Conservation (phyloP, 2,113 vertebrate species). For the Dissostichus mawsoni region DNA sequence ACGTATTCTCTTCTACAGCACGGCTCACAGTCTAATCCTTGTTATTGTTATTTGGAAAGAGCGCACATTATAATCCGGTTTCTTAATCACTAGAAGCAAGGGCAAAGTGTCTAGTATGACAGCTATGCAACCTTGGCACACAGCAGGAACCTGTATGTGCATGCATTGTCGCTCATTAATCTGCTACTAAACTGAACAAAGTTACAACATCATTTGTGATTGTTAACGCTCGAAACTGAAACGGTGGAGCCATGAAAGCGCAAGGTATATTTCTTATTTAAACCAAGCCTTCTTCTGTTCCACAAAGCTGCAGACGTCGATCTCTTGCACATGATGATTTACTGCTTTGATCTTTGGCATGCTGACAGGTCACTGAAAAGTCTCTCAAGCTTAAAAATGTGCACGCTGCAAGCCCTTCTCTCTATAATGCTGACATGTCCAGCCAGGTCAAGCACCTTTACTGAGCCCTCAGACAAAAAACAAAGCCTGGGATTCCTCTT, state of each 20-base stretch:
- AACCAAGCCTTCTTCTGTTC: neutral
- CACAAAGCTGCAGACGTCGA: neutral
- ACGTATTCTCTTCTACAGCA: neutral
- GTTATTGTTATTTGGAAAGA: neutral
- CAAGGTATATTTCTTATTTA: neutral
- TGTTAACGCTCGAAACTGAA: neutral
- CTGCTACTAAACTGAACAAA: conserved; percentile 18
- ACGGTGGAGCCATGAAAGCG: neutral
- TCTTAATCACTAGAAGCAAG: conserved; percentile 16
- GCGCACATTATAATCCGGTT: conserved; percentile 48
- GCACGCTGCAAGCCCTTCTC: conserved; percentile 49
- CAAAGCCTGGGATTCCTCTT: conserved; percentile 45
- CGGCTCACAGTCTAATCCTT: neutral
- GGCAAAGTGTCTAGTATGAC: conserved; percentile 46
- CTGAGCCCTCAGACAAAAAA: conserved; percentile 63
- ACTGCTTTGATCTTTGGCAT: conserved; percentile 51
- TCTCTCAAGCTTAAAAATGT: conserved; percentile 56
- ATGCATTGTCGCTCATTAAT: conserved; percentile 3
- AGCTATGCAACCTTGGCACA: conserved; percentile 53
- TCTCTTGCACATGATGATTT: conserved; percentile 30
- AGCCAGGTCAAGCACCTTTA: conserved; percentile 77
- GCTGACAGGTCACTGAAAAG: conserved; percentile 54
- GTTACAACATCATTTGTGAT: neutral
- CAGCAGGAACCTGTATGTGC: conserved; percentile 15
- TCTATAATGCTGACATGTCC: conserved; percentile 41